Evolutionary conservation across 2,113 vertebrate species (phyloP).

Genomic region (Opisthocomus hoazin): DNA sequence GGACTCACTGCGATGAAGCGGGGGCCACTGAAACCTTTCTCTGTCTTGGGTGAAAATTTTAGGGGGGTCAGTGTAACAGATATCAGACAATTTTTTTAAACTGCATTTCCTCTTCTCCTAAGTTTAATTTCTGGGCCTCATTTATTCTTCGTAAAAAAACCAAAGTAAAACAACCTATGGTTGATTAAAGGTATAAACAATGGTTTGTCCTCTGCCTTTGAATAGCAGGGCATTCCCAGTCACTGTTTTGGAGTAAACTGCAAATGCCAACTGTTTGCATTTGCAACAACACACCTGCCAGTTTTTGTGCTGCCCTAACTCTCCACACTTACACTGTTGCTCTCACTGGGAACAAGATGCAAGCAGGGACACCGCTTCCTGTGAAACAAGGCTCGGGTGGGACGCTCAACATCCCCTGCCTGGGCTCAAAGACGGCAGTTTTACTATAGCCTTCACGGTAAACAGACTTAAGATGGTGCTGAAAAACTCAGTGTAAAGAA

Average conservation of each 20-base stretch:
- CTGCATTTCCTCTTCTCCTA: neutral
- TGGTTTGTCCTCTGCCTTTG: neutral
- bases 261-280: neutral
- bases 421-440: neutral
- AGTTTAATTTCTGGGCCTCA: neutral
- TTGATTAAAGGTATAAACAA: neutral
- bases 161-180: no score
- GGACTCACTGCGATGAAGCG: neutral
- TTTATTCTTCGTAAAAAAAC: neutral
- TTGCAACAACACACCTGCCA: neutral
- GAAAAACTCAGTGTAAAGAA: neutral
- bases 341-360: neutral
- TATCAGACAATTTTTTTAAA: neutral
- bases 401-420: neutral
- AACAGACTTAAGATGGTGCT: neutral
- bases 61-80: neutral
- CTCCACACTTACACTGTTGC: neutral
- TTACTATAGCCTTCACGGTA: neutral
- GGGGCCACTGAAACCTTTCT: neutral
- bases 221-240: neutral
- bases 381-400: accelerated
- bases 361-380: neutral
- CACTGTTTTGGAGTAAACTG: neutral
- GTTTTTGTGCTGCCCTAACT: neutral
- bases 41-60: neutral